These are phyloP conservation scores for Nylanderia fulva DNA, from an alignment of 1,140 invertebrate species.

Conservation along the genomic window DNA sequence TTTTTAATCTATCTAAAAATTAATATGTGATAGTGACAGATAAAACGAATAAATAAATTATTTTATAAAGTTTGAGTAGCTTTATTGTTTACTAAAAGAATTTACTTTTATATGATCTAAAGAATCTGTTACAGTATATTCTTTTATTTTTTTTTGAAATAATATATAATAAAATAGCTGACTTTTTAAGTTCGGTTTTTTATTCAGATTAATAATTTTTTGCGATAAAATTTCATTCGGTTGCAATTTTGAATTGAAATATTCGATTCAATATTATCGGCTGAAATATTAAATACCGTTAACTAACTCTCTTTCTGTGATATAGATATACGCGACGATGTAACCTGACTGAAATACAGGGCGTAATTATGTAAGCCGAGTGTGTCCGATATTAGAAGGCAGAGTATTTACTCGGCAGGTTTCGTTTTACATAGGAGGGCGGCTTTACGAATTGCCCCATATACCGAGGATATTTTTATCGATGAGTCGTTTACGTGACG, in stretches of 20 bases:
- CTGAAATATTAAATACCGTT: not conserved
- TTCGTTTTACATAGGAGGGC: conserved; percentile 40
- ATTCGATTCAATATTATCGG: not conserved
- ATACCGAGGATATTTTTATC: conserved; percentile 67
- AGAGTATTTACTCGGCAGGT: conserved; percentile 34
- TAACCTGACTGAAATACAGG: not conserved
- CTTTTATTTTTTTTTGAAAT: not conserved
- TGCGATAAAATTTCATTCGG: not conserved
- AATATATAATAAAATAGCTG: not conserved
- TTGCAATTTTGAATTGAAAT: not conserved
- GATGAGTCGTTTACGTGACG: conserved; percentile 59
- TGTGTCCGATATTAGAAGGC: conserved; percentile 37
- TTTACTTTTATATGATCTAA: not conserved
- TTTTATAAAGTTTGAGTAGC: too few species aligned
- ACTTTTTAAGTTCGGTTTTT: not conserved
- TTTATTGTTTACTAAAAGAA: not conserved
- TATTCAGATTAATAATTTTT: not conserved
- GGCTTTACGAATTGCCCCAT: conserved; percentile 62
- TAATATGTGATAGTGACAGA: too few species aligned
- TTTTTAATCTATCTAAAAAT: not conserved
- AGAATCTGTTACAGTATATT: not conserved
- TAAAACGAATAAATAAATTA: too few species aligned
- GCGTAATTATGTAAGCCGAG: conserved; percentile 29
- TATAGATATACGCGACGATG: not conserved
- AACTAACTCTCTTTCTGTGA: not conserved